A percentile compares a stretch with the other conserved stretches of the same genome.
Conservation (phyloP, 2,797 vertebrate genomes). For the Acrocephalus scirpaceus region DNA sequence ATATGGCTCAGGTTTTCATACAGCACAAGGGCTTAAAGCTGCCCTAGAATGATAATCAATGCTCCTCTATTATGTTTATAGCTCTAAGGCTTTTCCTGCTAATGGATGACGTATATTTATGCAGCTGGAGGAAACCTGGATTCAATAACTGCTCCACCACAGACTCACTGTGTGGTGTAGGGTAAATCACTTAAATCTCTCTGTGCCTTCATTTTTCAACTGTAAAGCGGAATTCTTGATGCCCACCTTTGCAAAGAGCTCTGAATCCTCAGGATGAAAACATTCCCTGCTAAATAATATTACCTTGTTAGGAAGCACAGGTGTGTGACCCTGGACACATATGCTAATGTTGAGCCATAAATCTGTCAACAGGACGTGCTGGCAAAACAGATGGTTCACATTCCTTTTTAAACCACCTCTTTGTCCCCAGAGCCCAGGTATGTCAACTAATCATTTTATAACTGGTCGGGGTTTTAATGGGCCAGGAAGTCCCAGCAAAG, state of each 20-base stretch:
- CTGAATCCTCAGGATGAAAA: conserved; percentile 24
- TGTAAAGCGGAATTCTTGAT: conserved; percentile 29
- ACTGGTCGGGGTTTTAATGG: conserved; percentile 4
- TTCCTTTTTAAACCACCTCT: conserved; percentile 58
- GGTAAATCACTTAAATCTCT: conserved; percentile 53
- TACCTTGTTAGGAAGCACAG: conserved; percentile 65
- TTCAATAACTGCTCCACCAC: conserved; percentile 68
- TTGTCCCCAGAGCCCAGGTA: conserved; percentile 60
- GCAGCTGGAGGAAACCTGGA: conserved; percentile 69
- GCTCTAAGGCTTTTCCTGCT: conserved; percentile 61
- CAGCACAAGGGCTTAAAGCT: not conserved
- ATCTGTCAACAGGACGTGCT: conserved; percentile 70
- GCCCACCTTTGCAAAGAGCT: conserved; percentile 39
- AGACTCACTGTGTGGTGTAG: conserved; percentile 60
- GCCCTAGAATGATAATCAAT: conserved; percentile 51
- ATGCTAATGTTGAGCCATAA: conserved; percentile 60
- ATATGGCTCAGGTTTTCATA: not conserved
- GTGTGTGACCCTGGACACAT: conserved; percentile 58
- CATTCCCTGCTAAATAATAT: conserved; percentile 22
- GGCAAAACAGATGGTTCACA: conserved; percentile 69
- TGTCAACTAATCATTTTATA: conserved; percentile 56
- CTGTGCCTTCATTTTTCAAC: conserved; percentile 44
- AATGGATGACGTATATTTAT: conserved; percentile 64
- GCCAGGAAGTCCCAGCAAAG: conserved; percentile 46
- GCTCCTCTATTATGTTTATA: conserved; percentile 55